These are phyloP conservation scores for Ceratosolen solmsi DNA, from an alignment of 1,140 invertebrate species.

Conservation along the genomic window DNA sequence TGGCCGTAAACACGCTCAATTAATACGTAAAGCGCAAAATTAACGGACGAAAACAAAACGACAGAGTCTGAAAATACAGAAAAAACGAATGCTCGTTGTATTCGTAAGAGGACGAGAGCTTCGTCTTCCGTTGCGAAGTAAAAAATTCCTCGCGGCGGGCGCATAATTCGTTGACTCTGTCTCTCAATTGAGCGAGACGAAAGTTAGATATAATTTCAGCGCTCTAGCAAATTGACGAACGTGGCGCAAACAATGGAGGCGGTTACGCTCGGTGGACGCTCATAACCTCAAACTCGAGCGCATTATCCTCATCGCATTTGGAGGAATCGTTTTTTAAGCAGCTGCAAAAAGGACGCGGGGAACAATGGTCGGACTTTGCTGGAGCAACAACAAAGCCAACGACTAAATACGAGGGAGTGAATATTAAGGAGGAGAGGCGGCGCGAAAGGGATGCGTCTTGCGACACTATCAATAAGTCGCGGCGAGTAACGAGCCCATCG, in stretches of 20 bases:
- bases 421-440: too few species aligned
- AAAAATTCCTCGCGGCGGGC: neutral
- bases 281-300: neutral
- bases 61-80: too few species aligned
- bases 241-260: neutral
- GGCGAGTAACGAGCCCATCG: neutral
- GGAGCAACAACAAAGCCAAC: too few species aligned
- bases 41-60: too few species aligned
- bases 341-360: neutral
- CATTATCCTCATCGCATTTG: neutral
- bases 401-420: too few species aligned
- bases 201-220: neutral
- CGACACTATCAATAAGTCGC: neutral
- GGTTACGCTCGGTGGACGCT: neutral
- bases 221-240: neutral
- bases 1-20: too few species aligned
- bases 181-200: slow-evolving; percentile 3
- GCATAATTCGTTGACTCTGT: neutral
- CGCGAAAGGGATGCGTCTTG: neutral
- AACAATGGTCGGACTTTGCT: neutral
- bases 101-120: neutral
- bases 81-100: too few species aligned
- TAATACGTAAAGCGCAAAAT: too few species aligned
- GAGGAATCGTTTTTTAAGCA: neutral
- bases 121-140: too few species aligned